A percentile compares a stretch with the other conserved stretches of the same genome.
Conservation (phyloP, 2,888 invertebrate genomes). For the Empis livida region DNA sequence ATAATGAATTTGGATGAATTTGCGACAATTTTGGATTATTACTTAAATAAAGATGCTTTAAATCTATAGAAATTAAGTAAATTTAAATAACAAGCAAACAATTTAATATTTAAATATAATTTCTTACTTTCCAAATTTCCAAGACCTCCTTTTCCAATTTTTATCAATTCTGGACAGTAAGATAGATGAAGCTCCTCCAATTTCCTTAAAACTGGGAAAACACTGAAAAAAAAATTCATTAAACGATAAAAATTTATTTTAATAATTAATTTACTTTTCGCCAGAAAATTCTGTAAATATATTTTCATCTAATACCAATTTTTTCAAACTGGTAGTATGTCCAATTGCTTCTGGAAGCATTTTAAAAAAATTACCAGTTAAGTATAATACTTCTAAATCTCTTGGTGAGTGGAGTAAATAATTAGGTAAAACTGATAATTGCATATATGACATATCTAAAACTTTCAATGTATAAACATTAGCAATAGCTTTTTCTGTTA, state of each 20-base stretch:
- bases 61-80: conserved; percentile 16
- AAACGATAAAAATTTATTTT: too few species aligned
- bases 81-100: neutral
- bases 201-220: conserved; percentile 49
- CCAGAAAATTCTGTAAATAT: neutral
- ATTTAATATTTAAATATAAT: neutral
- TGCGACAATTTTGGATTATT: conserved; percentile 47
- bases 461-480: neutral
- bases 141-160: conserved; percentile 43
- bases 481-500: conserved; percentile 50
- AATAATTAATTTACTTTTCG: neutral
- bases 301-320: conserved; percentile 47
- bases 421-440: conserved; percentile 46
- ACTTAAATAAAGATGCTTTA: conserved; percentile 47
- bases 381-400: conserved; percentile 48
- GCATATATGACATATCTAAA: conserved; percentile 55
- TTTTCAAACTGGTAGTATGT: conserved; percentile 45
- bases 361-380: conserved; percentile 51
- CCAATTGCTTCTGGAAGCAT: conserved; percentile 47
- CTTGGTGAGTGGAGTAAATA: conserved; percentile 54
- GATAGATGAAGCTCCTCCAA: conserved; percentile 55
- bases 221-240: conserved; percentile 33
- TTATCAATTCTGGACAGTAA: conserved; percentile 46
- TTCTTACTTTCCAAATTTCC: conserved; percentile 39
- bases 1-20: conserved; percentile 50